phyloP scores from a whole-genome alignment of 2,888 invertebrate genomes.

The Harpalus rubripes region DNA sequence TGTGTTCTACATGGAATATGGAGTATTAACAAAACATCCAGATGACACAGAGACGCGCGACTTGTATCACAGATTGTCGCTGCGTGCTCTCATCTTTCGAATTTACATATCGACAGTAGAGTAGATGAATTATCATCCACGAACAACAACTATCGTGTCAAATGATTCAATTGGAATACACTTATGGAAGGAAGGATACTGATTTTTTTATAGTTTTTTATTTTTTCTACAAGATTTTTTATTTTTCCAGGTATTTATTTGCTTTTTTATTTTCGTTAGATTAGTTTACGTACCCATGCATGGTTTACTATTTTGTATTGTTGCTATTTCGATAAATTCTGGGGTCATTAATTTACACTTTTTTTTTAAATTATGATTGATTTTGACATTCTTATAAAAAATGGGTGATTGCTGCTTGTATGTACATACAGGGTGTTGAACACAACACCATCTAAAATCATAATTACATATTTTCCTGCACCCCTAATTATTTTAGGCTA shows the following conservation, averaged over 20 bases:
- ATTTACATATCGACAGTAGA: neutral
- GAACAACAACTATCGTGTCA: neutral
- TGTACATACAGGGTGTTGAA: too few relatives aligned
- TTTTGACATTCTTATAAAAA: too few relatives aligned
- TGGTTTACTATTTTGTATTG: too few relatives aligned
- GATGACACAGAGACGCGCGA: constrained; percentile 2
- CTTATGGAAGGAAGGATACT: constrained; percentile 13
- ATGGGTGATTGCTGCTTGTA: too few relatives aligned
- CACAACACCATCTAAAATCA: too few relatives aligned
- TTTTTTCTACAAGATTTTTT: neutral
- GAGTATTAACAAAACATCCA: neutral
- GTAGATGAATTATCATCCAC: too few relatives aligned
- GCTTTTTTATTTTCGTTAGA: constrained; percentile 5
- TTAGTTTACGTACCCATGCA: too few relatives aligned
- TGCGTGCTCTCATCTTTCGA: neutral
- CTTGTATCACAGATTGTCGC: constrained; percentile 9
- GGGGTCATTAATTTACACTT: too few relatives aligned
- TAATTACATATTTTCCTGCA: too few relatives aligned
- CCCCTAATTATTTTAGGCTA: too few relatives aligned
- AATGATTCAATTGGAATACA: constrained; percentile 14
- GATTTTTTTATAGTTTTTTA: constrained; percentile 8
- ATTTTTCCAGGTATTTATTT: constrained; percentile 45
- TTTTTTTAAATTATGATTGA: too few relatives aligned
- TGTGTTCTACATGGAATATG: neutral
- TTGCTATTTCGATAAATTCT: too few relatives aligned